Evolutionary conservation across 2,113 vertebrate species (phyloP), one percentile per base, ranked within the genome.

Genomic region (Erythrocercus mccallii): DNA sequence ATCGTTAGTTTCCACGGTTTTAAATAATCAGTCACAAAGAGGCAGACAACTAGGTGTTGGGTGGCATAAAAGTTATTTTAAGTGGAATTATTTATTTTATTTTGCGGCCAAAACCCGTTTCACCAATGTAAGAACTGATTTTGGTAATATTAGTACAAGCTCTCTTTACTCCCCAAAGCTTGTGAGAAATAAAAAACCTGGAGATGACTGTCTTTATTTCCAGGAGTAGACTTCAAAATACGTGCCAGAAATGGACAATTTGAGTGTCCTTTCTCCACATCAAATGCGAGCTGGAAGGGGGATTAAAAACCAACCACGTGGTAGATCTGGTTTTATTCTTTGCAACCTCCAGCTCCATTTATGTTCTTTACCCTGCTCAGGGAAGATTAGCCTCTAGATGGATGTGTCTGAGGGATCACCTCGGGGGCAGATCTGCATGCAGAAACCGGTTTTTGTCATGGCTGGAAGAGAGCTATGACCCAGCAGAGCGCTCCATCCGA

Each of bases 271-370:
- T 91, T 94, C 96, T 94, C 94, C 93, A 95, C 96, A 96, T 95
- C 95, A 97, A 96, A 97, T 97, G 95, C 56, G 65, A 97, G 94
- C 97, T 97, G 97, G 97, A 96, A 95, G 96, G 97, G 94, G 96
- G 96, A 96, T 98, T 98, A 98, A 97, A 98, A 97, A 96, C 96
- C 97, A 97, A 97, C 97, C 98, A 98, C 98, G 97, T 98, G 98
- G 98, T 98, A 98, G 98, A 96, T 97, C 97, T 97, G 96, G 97
- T 97, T 97, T 98, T 97, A 96, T 96, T 98, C 97, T 98, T 96
- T 96, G 97, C 97, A 97, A 98, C 97, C 96, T 98, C 96, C 96
- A 97, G 96, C 95, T 98, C 97, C 97, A 95, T 96, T 97, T 97
- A 95, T 90, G 97, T 96, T 97, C 97, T 97, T 96, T 97, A 90